These are phyloP conservation scores for Probosciger aterrimus DNA, from an alignment of 2,113 vertebrate genomes.

Conservation along the genomic window DNA sequence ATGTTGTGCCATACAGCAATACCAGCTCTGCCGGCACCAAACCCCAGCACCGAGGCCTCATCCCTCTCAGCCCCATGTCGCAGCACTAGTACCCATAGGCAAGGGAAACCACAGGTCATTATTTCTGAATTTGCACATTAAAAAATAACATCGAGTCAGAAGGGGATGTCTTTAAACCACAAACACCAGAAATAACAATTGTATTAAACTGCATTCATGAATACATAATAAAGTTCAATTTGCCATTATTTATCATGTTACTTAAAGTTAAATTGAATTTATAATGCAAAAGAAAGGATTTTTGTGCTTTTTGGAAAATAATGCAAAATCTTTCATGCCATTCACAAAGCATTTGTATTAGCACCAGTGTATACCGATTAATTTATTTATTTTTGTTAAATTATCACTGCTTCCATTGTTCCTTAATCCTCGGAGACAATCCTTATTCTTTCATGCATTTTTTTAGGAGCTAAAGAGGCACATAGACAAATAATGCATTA, in stretches of 20 bases:
- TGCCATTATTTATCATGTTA: slow-evolving; percentile 69
- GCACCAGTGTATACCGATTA: slow-evolving; percentile 50
- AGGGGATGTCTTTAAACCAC: slow-evolving; percentile 65
- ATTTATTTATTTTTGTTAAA: slow-evolving; percentile 71
- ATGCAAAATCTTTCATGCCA: slow-evolving; percentile 65
- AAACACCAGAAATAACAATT: slow-evolving; percentile 70
- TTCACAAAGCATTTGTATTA: slow-evolving; percentile 68
- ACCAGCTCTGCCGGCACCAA: fast-evolving
- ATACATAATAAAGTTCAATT: slow-evolving; percentile 74
- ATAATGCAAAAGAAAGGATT: slow-evolving; percentile 56
- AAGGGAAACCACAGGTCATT: slow-evolving; percentile 22
- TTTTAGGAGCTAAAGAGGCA: slow-evolving; percentile 63
- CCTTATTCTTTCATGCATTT: slow-evolving; percentile 55
- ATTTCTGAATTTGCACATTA: slow-evolving; percentile 49
- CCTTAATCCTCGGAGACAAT: slow-evolving; percentile 36
- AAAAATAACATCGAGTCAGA: slow-evolving; percentile 46
- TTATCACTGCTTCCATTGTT: slow-evolving; percentile 60
- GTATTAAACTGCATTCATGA: slow-evolving; percentile 66
- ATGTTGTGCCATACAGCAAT: fast-evolving
- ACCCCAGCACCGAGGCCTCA: fast-evolving
- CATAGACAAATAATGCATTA: neutral
- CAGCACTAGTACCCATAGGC: neutral
- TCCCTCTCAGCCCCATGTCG: neutral
- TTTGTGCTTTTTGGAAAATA: slow-evolving; percentile 62
- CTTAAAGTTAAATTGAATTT: slow-evolving; percentile 60